These are phyloP conservation scores for Sebastes oblongus DNA, from an alignment of 2,797 vertebrate species.

Conservation along the genomic window DNA sequence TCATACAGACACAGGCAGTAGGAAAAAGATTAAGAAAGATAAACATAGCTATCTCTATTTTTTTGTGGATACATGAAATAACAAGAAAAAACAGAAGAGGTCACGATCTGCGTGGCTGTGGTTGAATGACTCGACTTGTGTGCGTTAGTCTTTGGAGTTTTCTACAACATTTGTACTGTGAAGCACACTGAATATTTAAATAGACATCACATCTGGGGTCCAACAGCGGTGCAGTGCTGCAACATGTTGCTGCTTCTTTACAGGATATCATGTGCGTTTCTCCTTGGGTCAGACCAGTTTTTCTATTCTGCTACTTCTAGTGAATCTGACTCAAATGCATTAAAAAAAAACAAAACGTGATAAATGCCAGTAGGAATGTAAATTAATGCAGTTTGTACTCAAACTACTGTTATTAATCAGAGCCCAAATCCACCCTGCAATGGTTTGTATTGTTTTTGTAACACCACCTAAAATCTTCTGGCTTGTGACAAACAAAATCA, in stretches of 20 bases:
- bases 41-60: constrained; percentile 4
- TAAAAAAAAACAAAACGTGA: not conserved
- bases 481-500: not conserved
- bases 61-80: constrained; percentile 3
- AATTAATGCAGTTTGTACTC: not conserved
- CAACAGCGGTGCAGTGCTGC: not conserved
- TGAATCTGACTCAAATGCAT: not conserved
- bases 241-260: not conserved
- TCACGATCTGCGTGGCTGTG: not conserved
- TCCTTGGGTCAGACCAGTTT: constrained; percentile 14
- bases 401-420: not conserved
- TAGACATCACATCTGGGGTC: not conserved
- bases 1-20: not conserved
- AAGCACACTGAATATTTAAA: not conserved
- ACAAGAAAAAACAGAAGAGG: not conserved
- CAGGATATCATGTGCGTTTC: not conserved
- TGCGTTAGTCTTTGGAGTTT: not conserved
- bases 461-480: not conserved
- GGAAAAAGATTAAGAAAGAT: not conserved
- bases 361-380: constrained; percentile 11
- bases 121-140: not conserved
- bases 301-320: not conserved
- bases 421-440: not conserved
- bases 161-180: constrained; percentile 22
- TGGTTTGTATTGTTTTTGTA: not conserved